phyloP scores from a whole-genome alignment of 2,113 vertebrate species.

The Cygnus buccinator region DNA sequence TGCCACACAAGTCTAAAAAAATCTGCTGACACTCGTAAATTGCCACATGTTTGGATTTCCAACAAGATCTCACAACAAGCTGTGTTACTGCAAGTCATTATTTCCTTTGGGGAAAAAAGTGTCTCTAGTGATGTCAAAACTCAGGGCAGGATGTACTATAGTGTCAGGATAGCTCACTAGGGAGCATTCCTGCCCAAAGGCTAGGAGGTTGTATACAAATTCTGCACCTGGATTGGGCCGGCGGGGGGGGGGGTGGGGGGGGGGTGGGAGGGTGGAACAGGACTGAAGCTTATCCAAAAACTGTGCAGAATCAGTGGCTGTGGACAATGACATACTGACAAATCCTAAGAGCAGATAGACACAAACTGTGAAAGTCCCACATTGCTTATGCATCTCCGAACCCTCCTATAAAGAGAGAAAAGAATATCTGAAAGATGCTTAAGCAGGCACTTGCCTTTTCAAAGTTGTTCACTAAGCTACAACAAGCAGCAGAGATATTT shows the following conservation, averaged over 20 bases:
- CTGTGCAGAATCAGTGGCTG: background rate
- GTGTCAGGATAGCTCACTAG: constrained; percentile 32
- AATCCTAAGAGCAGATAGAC: background rate
- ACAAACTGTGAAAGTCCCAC: background rate
- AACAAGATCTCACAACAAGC: constrained; percentile 68
- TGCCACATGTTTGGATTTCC: constrained; percentile 76
- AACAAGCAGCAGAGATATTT: background rate
- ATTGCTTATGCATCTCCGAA: background rate
- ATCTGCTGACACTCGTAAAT: constrained; percentile 69
- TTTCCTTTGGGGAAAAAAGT: constrained; percentile 52
- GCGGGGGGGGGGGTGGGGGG: background rate
- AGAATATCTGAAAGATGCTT: background rate
- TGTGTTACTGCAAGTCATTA: constrained; percentile 68
- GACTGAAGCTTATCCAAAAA: background rate
- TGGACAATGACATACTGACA: background rate
- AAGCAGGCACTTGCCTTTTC: background rate
- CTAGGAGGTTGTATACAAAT: constrained; percentile 30
- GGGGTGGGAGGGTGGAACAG: background rate
- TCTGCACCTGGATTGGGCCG: constrained; percentile 14
- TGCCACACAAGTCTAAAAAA: constrained; percentile 56
- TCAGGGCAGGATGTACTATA: constrained; percentile 39
- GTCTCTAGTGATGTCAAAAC: constrained; percentile 54
- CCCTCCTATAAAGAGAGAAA: background rate
- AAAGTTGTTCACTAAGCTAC: background rate
- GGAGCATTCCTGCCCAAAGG: constrained; percentile 58